These are phyloP conservation scores for Acrocyrtus sp. DNA, from an alignment of 2,888 invertebrate genomes.

Conservation along the genomic window DNA sequence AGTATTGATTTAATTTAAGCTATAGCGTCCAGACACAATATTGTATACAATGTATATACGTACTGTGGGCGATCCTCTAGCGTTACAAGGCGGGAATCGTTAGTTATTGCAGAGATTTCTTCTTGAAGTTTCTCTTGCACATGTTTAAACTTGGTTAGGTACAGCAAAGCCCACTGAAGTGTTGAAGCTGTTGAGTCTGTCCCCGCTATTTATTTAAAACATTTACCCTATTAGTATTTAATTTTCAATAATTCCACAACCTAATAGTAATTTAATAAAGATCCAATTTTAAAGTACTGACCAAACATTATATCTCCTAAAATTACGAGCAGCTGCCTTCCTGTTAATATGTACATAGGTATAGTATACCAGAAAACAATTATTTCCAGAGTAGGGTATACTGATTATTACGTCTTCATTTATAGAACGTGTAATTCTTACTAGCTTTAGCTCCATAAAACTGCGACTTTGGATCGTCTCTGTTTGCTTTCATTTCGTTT, in stretches of 20 bases:
- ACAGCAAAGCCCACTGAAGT: slow-evolving; percentile 22
- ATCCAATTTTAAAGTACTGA: too few species aligned
- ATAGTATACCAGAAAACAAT: too few species aligned
- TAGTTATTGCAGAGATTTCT: slow-evolving; percentile 10
- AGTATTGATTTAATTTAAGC: background rate
- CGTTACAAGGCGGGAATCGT: background rate
- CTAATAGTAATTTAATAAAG: too few species aligned
- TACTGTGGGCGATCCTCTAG: slow-evolving; percentile 5
- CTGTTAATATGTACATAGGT: background rate
- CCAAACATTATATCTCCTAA: slow-evolving; percentile 27
- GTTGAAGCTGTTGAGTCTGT: slow-evolving; percentile 30
- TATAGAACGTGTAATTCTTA: background rate
- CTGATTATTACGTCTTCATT: too few species aligned
- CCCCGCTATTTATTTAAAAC: too few species aligned
- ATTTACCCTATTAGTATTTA: too few species aligned
- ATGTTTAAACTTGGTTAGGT: background rate
- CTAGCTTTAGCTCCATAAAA: slow-evolving; percentile 14
- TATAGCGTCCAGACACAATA: too few species aligned
- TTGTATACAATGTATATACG: too few species aligned
- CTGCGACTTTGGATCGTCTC: slow-evolving; percentile 2
- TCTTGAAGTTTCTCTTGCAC: slow-evolving; percentile 14
- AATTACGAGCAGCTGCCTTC: slow-evolving; percentile 4
- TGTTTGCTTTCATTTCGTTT: slow-evolving; percentile 19
- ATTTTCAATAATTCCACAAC: too few species aligned
- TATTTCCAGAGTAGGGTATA: too few species aligned